Evolutionary conservation across 2,113 vertebrate genomes (phyloP).

Genomic region (Peromyscus maniculatus): DNA sequence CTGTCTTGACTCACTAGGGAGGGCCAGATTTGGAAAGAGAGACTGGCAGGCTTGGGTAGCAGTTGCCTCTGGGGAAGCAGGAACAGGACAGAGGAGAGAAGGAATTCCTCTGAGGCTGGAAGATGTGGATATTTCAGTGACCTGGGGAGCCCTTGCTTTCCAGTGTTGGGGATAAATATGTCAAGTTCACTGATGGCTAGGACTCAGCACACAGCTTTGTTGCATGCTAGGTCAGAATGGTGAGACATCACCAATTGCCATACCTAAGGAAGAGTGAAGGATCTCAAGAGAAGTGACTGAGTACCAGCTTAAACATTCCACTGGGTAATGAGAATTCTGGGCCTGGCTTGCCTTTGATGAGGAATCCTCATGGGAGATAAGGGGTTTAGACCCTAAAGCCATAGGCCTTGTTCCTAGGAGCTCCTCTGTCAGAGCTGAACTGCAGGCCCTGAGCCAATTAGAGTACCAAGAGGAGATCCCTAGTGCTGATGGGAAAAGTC

Average conservation of each 20-base stretch:
- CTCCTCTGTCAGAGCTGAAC: not conserved
- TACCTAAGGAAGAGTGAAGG: not conserved
- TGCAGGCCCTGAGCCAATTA: not conserved
- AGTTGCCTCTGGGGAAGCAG: not conserved
- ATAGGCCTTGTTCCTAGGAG: not conserved
- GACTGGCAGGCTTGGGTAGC: not conserved
- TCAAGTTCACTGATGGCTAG: not conserved
- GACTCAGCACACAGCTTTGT: not conserved
- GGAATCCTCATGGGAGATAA: not conserved
- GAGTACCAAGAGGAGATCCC: not conserved
- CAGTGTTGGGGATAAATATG: not conserved
- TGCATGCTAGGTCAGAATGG: not conserved
- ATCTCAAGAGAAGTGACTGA: not conserved
- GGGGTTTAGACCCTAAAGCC: constrained; percentile 8
- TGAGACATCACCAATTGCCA: not conserved
- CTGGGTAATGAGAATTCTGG: not conserved
- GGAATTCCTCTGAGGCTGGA: constrained; percentile 59
- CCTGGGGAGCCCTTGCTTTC: not conserved
- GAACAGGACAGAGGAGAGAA: not conserved
- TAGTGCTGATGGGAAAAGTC: constrained; percentile 4
- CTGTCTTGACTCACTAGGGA: not conserved
- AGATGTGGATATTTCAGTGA: not conserved
- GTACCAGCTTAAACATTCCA: not conserved
- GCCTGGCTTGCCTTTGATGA: not conserved
- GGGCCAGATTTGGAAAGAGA: not conserved